Percentiles rank a stretch among this genome's conserved stretches.
phyloP scores from a whole-genome alignment of 1,140 invertebrate genomes.

The Dendroctonus valens region DNA sequence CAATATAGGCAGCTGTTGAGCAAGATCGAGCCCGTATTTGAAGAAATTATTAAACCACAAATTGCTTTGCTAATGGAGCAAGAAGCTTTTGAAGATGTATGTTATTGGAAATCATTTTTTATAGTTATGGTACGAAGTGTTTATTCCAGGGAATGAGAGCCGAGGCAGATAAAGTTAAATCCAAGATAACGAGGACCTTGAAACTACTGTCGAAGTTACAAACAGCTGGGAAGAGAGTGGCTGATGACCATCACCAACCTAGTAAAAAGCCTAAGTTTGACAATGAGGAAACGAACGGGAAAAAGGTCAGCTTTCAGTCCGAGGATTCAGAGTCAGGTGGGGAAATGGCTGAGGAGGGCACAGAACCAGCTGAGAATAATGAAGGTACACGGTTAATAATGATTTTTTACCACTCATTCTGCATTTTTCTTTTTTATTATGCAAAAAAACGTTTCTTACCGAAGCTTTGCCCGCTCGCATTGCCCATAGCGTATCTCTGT shows the following conservation, averaged over 20 bases:
- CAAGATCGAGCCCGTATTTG: slow-evolving; percentile 68
- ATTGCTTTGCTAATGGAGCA: slow-evolving; percentile 53
- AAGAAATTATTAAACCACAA: slow-evolving; percentile 63
- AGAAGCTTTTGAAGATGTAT: not conserved
- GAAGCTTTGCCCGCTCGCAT: too few relatives aligned
- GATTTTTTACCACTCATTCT: too few relatives aligned
- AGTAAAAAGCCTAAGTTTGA: slow-evolving; percentile 47
- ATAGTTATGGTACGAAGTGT: too few relatives aligned
- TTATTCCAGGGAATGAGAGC: too few relatives aligned
- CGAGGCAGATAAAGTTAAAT: not conserved
- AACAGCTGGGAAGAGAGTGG: slow-evolving; percentile 45
- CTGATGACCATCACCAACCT: slow-evolving; percentile 37
- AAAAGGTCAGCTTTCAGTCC: slow-evolving; percentile 31
- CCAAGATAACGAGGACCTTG: slow-evolving; percentile 18
- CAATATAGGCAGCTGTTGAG: slow-evolving; percentile 75
- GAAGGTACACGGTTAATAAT: slow-evolving; percentile 2
- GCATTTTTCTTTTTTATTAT: too few relatives aligned
- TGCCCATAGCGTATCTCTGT: too few relatives aligned
- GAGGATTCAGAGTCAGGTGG: slow-evolving; percentile 40
- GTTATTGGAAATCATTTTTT: too few relatives aligned
- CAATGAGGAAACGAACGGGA: slow-evolving; percentile 42
- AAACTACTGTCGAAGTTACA: slow-evolving; percentile 40
- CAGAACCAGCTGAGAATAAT: slow-evolving; percentile 32
- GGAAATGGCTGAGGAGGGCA: slow-evolving; percentile 42
- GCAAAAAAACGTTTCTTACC: too few relatives aligned